Conservation (phyloP, 2,888 invertebrate genomes). For the Myathropa florea region DNA sequence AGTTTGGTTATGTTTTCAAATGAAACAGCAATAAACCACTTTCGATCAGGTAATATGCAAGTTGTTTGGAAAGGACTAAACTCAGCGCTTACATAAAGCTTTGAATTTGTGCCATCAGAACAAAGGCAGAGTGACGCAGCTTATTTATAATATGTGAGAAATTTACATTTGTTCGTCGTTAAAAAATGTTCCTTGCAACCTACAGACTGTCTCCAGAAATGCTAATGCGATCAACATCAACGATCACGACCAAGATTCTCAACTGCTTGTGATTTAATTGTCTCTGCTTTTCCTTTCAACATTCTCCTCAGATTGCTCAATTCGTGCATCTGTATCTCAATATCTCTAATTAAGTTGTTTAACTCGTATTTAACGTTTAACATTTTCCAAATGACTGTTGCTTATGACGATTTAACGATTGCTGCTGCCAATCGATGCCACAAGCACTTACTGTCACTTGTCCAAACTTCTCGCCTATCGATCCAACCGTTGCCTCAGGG, state of each 20-base stretch:
- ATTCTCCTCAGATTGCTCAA: not conserved
- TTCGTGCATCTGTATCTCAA: slow-evolving; percentile 24
- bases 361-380: slow-evolving; percentile 34
- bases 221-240: not conserved
- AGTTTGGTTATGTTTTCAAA: too few species aligned
- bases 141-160: too few species aligned
- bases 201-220: too few species aligned
- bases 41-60: too few species aligned
- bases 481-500: slow-evolving; percentile 52
- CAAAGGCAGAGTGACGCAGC: too few species aligned
- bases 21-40: too few species aligned
- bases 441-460: slow-evolving; percentile 17
- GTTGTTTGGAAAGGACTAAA: too few species aligned
- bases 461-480: slow-evolving; percentile 1
- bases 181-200: too few species aligned
- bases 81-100: too few species aligned
- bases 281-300: not conserved
- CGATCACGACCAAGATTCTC: not conserved
- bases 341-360: slow-evolving; percentile 64
- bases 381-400: slow-evolving; percentile 45
- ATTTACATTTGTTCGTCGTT: too few species aligned
- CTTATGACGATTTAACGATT: slow-evolving; percentile 25
- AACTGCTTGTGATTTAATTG: not conserved
- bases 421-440: not conserved
- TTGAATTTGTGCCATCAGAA: too few species aligned